Evolutionary conservation across 92 coral and sea anemone genomes (phyloP), one percentile per base, ranked within the genome.

Genomic region (Plumapathes pennacea): DNA sequence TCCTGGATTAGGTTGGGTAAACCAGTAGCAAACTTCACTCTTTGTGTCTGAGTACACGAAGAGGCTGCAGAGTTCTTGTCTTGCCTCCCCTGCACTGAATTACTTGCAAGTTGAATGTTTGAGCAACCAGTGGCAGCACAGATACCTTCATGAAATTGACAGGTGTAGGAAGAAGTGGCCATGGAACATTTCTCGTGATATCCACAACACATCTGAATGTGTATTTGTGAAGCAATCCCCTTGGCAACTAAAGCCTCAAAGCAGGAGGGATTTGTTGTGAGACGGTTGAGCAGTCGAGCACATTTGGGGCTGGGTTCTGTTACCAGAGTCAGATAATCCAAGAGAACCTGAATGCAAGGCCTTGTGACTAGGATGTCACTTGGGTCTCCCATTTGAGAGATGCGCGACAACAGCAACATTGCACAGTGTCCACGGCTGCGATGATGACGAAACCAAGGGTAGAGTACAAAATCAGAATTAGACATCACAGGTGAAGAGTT

Each of bases 351-450:
- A 26, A 94, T 81, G 45, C 99, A 94, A 24, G 85, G 85, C 42
- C 60, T 76, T 39, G 81, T 84, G 39, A 82, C 62, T 27, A 81
- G 76, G 21, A 69, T 31, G 36, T 62, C 62, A 22, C 71, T 62
- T n/a, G 85, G 88, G 36, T 94, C 84, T 30, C 80, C 66, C 95
- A 89, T 84, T 42, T 76, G 95, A 15, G 90, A 86, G 45, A 94
- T 83, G 19, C 97, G 77, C 20, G 79, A 88, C 51, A 94, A 43
- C 75, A 94, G 57, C 2, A 71, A 53, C 50, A 94, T 13, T 37
- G 81, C 60, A 48, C 77, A 84, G 49, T 82, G 85, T 15, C 89
- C 99, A 6, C 78, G 69, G 2, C 86, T 59, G 24, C 75, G 85
- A 58, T 65, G 41, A 15, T 66, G 73, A 38, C 43, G 73, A 4